Evolutionary conservation across 2,888 invertebrate genomes (phyloP).

Genomic region (Corbicula japonica): DNA sequence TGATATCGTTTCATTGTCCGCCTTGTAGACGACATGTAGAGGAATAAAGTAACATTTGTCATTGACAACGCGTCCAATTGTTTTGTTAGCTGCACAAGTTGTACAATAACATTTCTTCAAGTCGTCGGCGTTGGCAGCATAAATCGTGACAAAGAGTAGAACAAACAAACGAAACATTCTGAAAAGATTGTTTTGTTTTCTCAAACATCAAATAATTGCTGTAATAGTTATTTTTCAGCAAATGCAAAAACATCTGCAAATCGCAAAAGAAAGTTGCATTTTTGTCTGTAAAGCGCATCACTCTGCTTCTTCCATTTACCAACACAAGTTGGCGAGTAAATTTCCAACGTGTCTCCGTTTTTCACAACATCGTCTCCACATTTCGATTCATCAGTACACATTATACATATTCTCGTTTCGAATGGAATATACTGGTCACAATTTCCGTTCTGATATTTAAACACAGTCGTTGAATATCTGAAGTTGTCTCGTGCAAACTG

Average conservation of each 20-base stretch:
- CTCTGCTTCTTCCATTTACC: constrained; percentile 15
- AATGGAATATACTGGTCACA: not conserved
- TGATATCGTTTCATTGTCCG: not conserved
- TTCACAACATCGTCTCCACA: constrained; percentile 20
- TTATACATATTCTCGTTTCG: not conserved
- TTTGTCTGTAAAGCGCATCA: not conserved
- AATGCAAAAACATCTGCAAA: no score
- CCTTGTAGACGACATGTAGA: not conserved
- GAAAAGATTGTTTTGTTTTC: no score
- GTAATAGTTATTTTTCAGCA: no score
- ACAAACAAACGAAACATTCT: no score
- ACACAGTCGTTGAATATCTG: constrained; percentile 2
- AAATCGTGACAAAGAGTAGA: no score
- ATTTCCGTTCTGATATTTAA: not conserved
- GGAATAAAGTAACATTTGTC: constrained; percentile 2
- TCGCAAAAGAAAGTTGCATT: no score
- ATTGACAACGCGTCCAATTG: not conserved
- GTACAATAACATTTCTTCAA: no score
- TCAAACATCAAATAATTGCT: no score
- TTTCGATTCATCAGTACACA: constrained; percentile 10
- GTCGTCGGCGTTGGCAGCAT: no score
- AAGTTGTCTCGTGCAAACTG: not conserved
- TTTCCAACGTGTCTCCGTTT: not conserved
- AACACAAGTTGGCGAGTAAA: not conserved
- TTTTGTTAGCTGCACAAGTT: not conserved